These are phyloP conservation scores for Ovis canadensis DNA, from an alignment of 2,113 vertebrate genomes.

Conservation along the genomic window DNA sequence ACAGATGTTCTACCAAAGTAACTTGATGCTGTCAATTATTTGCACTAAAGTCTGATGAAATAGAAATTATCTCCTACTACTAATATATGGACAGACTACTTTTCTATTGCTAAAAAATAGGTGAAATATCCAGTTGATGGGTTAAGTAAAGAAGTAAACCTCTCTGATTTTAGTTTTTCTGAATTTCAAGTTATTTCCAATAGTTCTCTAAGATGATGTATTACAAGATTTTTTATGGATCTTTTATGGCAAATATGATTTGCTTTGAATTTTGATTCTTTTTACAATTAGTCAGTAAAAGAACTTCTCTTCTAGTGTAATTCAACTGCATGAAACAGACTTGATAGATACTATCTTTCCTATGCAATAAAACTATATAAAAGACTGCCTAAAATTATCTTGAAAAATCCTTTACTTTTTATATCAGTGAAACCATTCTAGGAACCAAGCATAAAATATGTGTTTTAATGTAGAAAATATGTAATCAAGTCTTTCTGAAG, in stretches of 20 bases:
- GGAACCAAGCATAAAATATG: not conserved
- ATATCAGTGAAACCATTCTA: not conserved
- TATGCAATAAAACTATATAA: not conserved
- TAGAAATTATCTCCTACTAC: not conserved
- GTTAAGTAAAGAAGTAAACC: not conserved
- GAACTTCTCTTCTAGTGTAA: slow-evolving; percentile 23
- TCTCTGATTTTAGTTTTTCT: not conserved
- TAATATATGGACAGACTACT: not conserved
- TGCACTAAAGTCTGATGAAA: not conserved
- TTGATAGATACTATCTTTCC: not conserved
- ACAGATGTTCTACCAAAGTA: not conserved
- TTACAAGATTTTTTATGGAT: not conserved
- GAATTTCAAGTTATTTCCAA: slow-evolving; percentile 17
- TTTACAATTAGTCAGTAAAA: not conserved
- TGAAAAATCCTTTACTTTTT: not conserved
- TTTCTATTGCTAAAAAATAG: not conserved
- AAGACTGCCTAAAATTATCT: not conserved
- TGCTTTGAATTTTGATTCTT: slow-evolving; percentile 23
- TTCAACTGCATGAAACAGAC: not conserved
- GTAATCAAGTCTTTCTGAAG: not conserved
- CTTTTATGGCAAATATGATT: not conserved
- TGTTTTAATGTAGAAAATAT: slow-evolving; percentile 5
- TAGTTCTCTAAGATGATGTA: not conserved
- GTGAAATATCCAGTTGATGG: not conserved
- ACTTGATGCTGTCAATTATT: not conserved